Evolutionary conservation across 2,888 invertebrate genomes (phyloP).

Genomic region (Acleris literana): DNA sequence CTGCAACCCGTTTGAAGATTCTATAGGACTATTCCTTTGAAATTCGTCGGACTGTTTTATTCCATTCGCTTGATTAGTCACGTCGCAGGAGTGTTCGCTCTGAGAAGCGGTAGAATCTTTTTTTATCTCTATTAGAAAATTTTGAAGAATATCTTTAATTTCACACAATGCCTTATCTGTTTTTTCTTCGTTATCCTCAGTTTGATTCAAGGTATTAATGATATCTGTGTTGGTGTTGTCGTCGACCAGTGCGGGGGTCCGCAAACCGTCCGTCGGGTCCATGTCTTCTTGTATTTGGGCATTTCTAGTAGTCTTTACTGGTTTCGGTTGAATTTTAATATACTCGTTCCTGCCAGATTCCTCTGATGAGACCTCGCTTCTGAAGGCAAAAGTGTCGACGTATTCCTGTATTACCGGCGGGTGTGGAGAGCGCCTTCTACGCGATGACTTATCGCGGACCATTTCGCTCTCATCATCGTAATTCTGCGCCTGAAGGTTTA

Average conservation of each 20-base stretch:
- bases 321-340: conserved; percentile 35
- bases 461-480: conserved; percentile 57
- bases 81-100: conserved; percentile 53
- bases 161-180: conserved; percentile 72
- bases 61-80: conserved; percentile 41
- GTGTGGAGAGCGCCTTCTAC: conserved; percentile 41
- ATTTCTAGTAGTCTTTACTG: conserved; percentile 39
- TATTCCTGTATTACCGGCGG: conserved; percentile 40
- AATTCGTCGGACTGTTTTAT: conserved; percentile 43
- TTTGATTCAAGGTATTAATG: conserved; percentile 54
- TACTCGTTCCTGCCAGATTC: conserved; percentile 27
- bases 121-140: conserved; percentile 71
- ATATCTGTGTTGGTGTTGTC: conserved; percentile 45
- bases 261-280: conserved; percentile 49
- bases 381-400: conserved; percentile 44
- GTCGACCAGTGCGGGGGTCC: conserved; percentile 44
- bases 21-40: conserved; percentile 42
- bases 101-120: conserved; percentile 58
- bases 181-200: conserved; percentile 55
- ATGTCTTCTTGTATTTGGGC: conserved; percentile 45
- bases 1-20: conserved; percentile 43
- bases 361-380: conserved; percentile 45
- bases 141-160: conserved; percentile 74
- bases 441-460: conserved; percentile 37
- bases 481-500: conserved; percentile 68